Conservation (phyloP, 2,113 vertebrate species). For the Sterrhoptilus dennistouni region DNA sequence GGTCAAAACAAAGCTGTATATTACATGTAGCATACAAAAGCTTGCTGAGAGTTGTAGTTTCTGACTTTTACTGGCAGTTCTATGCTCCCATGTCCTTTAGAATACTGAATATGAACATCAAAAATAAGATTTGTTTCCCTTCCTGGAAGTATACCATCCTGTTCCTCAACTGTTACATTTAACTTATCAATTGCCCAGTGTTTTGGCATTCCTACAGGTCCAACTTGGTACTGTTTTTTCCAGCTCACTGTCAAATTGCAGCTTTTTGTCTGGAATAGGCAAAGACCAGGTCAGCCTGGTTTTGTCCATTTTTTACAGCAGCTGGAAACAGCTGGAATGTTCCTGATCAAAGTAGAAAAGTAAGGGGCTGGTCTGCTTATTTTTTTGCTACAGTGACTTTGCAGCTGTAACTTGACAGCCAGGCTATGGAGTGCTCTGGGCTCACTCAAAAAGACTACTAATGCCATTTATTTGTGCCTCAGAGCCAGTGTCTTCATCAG, state of each 20-base stretch:
- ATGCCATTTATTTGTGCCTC: background rate
- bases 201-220: background rate
- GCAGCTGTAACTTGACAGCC: background rate
- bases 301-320: background rate
- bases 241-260: background rate
- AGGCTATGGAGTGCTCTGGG: background rate
- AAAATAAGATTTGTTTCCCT: background rate
- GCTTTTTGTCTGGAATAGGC: background rate
- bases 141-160: background rate
- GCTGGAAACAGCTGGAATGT: background rate
- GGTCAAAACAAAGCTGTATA: background rate
- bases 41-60: background rate
- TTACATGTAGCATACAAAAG: background rate
- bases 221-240: background rate
- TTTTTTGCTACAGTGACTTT: background rate
- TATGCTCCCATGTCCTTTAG: background rate
- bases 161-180: background rate
- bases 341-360: background rate
- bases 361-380: background rate
- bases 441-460: fast-evolving
- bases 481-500: background rate
- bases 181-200: background rate
- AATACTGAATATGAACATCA: background rate
- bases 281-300: background rate
- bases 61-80: background rate